A percentile compares a stretch with the other conserved stretches of the same genome.
Conservation (phyloP, 1,140 invertebrate genomes). For the Drosophila varians region DNA sequence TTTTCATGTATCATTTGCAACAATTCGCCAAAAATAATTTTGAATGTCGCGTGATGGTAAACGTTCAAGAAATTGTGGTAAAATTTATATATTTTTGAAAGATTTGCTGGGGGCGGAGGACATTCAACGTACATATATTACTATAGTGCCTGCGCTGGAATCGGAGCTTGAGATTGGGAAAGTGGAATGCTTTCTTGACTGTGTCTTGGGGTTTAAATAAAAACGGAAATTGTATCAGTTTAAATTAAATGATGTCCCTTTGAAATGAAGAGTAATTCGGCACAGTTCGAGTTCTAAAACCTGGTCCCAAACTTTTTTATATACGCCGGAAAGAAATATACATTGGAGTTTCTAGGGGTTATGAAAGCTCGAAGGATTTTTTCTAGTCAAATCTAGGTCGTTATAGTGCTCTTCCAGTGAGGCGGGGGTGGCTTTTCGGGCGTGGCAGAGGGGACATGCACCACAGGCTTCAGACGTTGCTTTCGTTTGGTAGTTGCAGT, state of each 20-base stretch:
- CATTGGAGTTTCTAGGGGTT: not conserved
- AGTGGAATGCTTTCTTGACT: slow-evolving; percentile 1
- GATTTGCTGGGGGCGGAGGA: slow-evolving; percentile 12
- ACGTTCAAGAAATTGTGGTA: slow-evolving; percentile 18
- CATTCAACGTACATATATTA: slow-evolving; percentile 46
- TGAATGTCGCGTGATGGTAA: slow-evolving; percentile 57
- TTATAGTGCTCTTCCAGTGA: slow-evolving; percentile 21
- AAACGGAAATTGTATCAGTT: not conserved
- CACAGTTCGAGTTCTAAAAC: not conserved
- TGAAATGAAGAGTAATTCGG: not conserved
- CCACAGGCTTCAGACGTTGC: slow-evolving; percentile 39
- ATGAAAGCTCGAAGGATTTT: not conserved
- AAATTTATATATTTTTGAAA: slow-evolving; percentile 5
- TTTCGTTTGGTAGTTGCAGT: slow-evolving; percentile 29
- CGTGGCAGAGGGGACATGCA: slow-evolving; percentile 32
- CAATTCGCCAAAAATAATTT: slow-evolving; percentile 82
- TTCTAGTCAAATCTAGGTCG: not conserved
- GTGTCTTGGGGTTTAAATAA: not conserved
- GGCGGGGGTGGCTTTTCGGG: not conserved
- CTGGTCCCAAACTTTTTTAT: not conserved
- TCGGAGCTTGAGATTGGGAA: slow-evolving; percentile 16
- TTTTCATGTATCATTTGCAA: slow-evolving; percentile 54
- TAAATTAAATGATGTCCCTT: not conserved
- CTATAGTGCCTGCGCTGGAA: slow-evolving; percentile 34
- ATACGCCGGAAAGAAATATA: not conserved